Evolutionary conservation across 2,113 vertebrate species (phyloP).

Genomic region (Rhipidura dahli): DNA sequence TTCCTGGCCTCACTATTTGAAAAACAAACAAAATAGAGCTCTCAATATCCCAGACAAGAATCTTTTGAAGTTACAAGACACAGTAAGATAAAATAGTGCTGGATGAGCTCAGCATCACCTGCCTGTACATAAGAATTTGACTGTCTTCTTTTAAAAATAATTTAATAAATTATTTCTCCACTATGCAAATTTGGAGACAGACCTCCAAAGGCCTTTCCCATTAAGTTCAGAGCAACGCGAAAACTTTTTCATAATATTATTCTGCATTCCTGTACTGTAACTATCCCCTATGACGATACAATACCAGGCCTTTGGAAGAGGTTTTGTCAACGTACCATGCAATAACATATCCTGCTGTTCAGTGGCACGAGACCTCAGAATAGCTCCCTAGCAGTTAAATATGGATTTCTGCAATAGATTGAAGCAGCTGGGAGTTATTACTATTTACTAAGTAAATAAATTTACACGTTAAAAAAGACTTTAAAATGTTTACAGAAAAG

Average conservation of each 20-base stretch:
- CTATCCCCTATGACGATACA: neutral
- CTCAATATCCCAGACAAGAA: neutral
- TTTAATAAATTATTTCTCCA: neutral
- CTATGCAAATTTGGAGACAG: neutral
- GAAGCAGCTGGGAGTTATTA: neutral
- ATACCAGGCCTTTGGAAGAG: neutral
- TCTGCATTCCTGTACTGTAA: slow-evolving; percentile 37
- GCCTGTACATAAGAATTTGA: neutral
- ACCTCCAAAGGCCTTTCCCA: neutral
- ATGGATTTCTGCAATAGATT: neutral
- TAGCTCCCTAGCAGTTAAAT: neutral
- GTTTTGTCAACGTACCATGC: neutral
- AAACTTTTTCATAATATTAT: slow-evolving; percentile 38
- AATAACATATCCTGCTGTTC: slow-evolving; percentile 46
- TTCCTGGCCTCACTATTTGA: neutral
- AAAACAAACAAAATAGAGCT: neutral
- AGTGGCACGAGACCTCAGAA: neutral
- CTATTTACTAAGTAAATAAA: slow-evolving; percentile 33
- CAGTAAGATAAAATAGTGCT: neutral
- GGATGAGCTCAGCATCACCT: neutral
- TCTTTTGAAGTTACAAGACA: neutral
- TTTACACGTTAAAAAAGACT: neutral
- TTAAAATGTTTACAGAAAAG: neutral
- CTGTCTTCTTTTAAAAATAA: neutral
- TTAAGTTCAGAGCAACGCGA: neutral